Base-by-base conservation (phyloP, 92 coral and sea anemone species). In the Zoanthus gigantus region DNA sequence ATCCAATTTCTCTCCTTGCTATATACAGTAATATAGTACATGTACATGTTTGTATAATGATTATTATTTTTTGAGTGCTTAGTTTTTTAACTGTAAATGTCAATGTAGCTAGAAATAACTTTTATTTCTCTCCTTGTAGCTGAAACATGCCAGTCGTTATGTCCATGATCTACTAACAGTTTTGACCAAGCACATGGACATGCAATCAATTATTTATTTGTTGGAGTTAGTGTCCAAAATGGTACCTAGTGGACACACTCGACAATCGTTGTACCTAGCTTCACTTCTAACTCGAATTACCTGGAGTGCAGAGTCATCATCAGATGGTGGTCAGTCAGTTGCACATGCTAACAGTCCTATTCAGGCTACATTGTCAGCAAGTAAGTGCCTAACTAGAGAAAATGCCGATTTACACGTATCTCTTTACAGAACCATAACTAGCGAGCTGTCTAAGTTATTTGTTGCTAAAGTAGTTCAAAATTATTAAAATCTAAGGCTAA, bases 91-190 rank as follows among this genome's bases (percentile, higher is more conserved):
- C 2, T 2, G 42, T 37, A 2, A 4, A 37, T 2, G 42, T 23
- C 23, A 23, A 23, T 23, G 23, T 23, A 23, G 23, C 23, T 23
- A 37, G 4, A 37, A 37, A 37, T 37, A 37, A 37, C 2, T 37
- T 17, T 63, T 80, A 9, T 16, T 7, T 45, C 10, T 32, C 8
- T 0, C 78, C 48, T 30, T 61, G 42, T 48, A 97, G 99, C 94
- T 97, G 63, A 97, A 97, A 83, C 99, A 97, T 89, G 99, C 98
- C 10, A 97, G 99, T 66, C 99, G 99, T 46, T 95, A 97, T 80
- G 99, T 97, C 15, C 99, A 97, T 75, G 99, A 97, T 85, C 79
- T 97, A 83, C 81, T 97, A 37, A 97, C 99, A 42, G 98, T 93
- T 58, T 89, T 97, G n/a, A 94, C 99, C 60, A 97, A 97, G 85